Conservation (phyloP, 2,797 vertebrate species). For the Botia almorhae region DNA sequence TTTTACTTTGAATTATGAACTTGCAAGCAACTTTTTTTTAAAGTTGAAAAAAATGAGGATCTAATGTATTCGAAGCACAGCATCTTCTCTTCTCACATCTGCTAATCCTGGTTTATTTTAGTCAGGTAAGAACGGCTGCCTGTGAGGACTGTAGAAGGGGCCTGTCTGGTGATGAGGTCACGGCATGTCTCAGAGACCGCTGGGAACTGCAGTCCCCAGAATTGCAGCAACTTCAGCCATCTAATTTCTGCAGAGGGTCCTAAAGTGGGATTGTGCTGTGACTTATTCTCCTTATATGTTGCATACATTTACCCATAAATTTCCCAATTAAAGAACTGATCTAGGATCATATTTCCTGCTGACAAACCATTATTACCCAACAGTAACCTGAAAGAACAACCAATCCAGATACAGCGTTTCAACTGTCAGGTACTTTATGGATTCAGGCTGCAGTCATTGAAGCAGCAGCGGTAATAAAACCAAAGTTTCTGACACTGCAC, state of each 20-base stretch:
- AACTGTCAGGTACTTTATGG: slow-evolving; percentile 51
- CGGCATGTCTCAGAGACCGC: slow-evolving; percentile 25
- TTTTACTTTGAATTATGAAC: not conserved
- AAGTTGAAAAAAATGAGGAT: slow-evolving; percentile 22
- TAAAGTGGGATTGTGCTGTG: slow-evolving; percentile 11
- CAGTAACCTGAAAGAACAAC: slow-evolving; percentile 25
- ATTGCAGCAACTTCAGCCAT: slow-evolving; percentile 47
- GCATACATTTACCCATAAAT: slow-evolving; percentile 27
- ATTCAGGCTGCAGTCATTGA: slow-evolving; percentile 43
- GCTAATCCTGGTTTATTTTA: slow-evolving; percentile 53
- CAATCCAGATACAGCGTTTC: slow-evolving; percentile 35
- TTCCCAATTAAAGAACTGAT: slow-evolving; percentile 46
- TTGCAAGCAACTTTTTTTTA: not conserved
- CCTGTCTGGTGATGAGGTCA: slow-evolving; percentile 53
- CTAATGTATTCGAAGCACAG: slow-evolving; percentile 42
- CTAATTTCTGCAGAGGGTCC: slow-evolving; percentile 24
- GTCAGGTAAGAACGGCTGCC: slow-evolving; percentile 53
- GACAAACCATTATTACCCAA: slow-evolving; percentile 26
- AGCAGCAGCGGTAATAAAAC: slow-evolving; percentile 51
- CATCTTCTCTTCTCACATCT: slow-evolving; percentile 48
- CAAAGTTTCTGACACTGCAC: slow-evolving; percentile 59
- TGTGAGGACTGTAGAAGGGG: slow-evolving; percentile 49
- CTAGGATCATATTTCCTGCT: slow-evolving; percentile 40
- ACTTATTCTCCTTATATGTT: not conserved
- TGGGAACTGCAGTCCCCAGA: slow-evolving; percentile 34